Percentiles rank a stretch among this genome's conserved stretches.
phyloP scores from a whole-genome alignment of 2,797 vertebrate species.

The Pangasius krempfi region DNA sequence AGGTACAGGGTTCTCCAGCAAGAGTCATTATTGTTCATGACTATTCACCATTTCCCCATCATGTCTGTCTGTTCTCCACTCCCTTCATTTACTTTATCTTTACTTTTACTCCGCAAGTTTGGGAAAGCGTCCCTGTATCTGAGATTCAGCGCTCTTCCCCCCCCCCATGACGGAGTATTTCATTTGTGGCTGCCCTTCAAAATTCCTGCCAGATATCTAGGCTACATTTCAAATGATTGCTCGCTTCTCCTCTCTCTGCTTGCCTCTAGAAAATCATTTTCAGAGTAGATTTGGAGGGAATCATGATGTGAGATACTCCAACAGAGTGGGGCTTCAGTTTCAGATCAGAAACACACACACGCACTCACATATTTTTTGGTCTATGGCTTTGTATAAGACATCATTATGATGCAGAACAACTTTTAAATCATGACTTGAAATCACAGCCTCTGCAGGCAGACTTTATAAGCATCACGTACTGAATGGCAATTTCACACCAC shows the following conservation, averaged over 20 bases:
- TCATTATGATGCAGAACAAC: constrained; percentile 21
- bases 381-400: neutral
- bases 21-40: constrained; percentile 43
- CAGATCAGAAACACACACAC: constrained; percentile 45
- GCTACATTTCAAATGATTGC: constrained; percentile 67
- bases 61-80: constrained; percentile 10
- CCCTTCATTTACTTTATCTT: constrained; percentile 19
- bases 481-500: constrained; percentile 7
- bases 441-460: constrained; percentile 3
- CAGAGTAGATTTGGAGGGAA: constrained; percentile 65
- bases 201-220: constrained; percentile 68
- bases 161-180: constrained; percentile 69
- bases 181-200: constrained; percentile 77
- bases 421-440: constrained; percentile 10
- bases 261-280: constrained; percentile 54
- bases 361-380: constrained; percentile 22
- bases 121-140: constrained; percentile 62
- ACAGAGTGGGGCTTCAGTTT: constrained; percentile 46
- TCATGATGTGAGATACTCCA: constrained; percentile 55
- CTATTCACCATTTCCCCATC: constrained; percentile 45
- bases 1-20: constrained; percentile 46
- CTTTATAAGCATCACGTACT: neutral
- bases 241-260: constrained; percentile 38
- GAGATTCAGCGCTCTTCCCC: constrained; percentile 60
- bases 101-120: constrained; percentile 28